phyloP scores from a whole-genome alignment of 2,888 invertebrate species.

The Tridacna crocea region DNA sequence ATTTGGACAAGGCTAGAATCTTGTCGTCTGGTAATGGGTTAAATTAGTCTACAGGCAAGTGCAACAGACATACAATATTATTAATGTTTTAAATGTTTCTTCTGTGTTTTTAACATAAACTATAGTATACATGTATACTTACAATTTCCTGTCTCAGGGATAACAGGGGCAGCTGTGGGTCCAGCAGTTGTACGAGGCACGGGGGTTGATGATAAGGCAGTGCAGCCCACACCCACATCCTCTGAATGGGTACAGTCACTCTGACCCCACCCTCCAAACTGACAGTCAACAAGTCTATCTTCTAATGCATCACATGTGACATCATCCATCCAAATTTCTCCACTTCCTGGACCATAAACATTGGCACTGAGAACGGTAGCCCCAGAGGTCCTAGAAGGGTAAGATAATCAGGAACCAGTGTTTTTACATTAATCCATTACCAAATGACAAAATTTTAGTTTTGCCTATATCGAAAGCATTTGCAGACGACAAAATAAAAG shows the following conservation, averaged over 20 bases:
- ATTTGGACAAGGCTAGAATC: too few relatives aligned
- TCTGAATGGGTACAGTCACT: constrained; percentile 90
- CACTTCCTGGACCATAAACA: constrained; percentile 69
- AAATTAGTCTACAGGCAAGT: too few relatives aligned
- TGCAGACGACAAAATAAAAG: neutral
- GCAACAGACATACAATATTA: too few relatives aligned
- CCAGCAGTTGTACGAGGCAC: constrained; percentile 45
- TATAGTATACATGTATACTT: too few relatives aligned
- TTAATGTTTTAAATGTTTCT: too few relatives aligned
- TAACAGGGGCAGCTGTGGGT: constrained; percentile 56
- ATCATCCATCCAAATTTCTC: constrained; percentile 78
- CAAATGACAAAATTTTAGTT: neutral
- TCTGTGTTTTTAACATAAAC: too few relatives aligned
- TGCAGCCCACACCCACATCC: constrained; percentile 88
- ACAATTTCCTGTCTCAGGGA: constrained; percentile 68
- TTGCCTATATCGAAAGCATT: neutral
- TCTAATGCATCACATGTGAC: constrained; percentile 87
- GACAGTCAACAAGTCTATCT: constrained; percentile 87
- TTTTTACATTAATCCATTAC: neutral
- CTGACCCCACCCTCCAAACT: constrained; percentile 88
- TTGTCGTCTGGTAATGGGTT: too few relatives aligned
- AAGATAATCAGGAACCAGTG: neutral
- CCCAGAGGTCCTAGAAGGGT: neutral
- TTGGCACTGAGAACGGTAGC: neutral
- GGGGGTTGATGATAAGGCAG: constrained; percentile 50